Base-by-base conservation (phyloP, 2,888 invertebrate species). In the Heliconius charithonia region DNA sequence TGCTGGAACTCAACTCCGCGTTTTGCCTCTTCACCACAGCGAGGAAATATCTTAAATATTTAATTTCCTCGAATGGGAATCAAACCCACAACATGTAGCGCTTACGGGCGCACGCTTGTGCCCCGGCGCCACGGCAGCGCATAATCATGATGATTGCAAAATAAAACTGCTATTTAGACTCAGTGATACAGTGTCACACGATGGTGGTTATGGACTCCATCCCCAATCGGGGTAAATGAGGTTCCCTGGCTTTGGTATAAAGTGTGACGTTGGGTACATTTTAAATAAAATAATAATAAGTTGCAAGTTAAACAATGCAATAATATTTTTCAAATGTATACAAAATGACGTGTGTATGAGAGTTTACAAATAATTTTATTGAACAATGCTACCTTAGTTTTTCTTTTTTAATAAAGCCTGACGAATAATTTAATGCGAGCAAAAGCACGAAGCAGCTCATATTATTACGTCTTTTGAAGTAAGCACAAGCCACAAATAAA, bases 361-460 rank as follows among this genome's bases (percentile, higher is more conserved):
- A 32, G 32, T 59, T 56, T 56, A 71, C 12, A 71, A 59, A n/a
- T 59, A 72, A 72, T 27, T 16, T n/a, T 72, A 72, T 59, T 59
- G 59, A 72, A 79, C 73, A 75, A 77, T 81, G 66, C 79, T 75
- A 66, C 29, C 22, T 77, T 59, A 41, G 56, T 65, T 51, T 77
- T 32, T 75, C 62, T 32, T 75, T 19, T 63, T 62, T 67, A 75
- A 90, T 87, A 86, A 86, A 86, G 89, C 90, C 84, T 90, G 88
- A 87, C 91, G 88, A 92, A 91, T 90, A 86, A 84, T 84, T 85
- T 85, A 86, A 88, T 88, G 87, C 85, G 84, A 87, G 84, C 80
- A 79, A 76, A 85, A 83, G 89, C 91, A 92, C 91, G 90, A 83
- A 88, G 32, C 32, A 37, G 32, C 59, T 69, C 25, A 69, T n/a